Evolutionary conservation across 2,113 vertebrate species (phyloP).

Genomic region (Pygoscelis adeliae): DNA sequence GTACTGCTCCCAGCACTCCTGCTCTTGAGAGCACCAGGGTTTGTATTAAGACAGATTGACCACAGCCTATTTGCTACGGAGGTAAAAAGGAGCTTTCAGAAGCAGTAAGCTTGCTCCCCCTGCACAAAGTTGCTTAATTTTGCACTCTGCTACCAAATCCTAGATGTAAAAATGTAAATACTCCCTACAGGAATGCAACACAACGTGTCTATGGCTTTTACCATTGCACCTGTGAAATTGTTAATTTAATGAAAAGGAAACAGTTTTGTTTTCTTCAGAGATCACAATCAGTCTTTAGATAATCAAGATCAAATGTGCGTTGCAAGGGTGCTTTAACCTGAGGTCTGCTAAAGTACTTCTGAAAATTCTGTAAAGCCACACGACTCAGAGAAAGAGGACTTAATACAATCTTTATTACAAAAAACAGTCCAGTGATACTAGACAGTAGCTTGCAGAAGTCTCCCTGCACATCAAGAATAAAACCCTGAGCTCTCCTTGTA

Average conservation of each 20-base stretch:
- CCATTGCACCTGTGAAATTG: background rate
- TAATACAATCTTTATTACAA: background rate
- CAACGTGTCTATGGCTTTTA: background rate
- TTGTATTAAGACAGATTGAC: background rate
- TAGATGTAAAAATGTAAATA: background rate
- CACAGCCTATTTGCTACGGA: background rate
- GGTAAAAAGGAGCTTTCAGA: background rate
- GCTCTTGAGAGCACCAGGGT: background rate
- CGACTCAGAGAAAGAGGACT: background rate
- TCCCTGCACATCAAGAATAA: background rate
- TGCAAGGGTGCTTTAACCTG: background rate
- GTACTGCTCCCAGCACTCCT: background rate
- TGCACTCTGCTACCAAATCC: background rate
- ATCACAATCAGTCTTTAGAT: background rate
- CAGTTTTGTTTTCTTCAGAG: background rate
- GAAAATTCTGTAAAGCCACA: background rate
- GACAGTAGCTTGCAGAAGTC: background rate
- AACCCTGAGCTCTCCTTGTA: rapidly evolving
- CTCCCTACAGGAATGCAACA: background rate
- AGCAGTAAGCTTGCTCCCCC: background rate
- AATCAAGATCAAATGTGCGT: background rate
- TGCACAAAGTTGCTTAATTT: background rate
- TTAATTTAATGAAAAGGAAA: background rate
- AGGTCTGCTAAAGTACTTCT: background rate
- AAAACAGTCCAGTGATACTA: background rate